These are phyloP conservation scores for Drosophila insularis DNA, from an alignment of 1,140 invertebrate species.

Conservation along the genomic window DNA sequence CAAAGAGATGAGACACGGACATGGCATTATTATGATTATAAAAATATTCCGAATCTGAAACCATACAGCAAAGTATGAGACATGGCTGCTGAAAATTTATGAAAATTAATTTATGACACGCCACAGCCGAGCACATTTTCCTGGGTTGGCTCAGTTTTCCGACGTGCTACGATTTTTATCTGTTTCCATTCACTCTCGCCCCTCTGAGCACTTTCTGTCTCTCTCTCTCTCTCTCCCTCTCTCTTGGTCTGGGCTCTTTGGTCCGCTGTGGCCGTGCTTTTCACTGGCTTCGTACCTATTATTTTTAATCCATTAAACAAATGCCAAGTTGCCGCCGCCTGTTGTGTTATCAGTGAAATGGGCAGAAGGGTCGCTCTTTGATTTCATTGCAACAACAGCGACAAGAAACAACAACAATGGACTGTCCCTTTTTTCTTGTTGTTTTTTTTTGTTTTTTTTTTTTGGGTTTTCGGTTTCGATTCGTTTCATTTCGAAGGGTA, in stretches of 20 bases:
- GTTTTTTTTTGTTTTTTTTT: background rate
- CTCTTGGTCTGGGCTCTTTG: slow-evolving; percentile 12
- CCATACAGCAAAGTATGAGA: slow-evolving; percentile 29
- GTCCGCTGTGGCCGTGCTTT: slow-evolving; percentile 2
- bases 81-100: slow-evolving; percentile 56
- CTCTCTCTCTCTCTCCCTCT: slow-evolving; percentile 10
- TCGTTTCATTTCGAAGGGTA: slow-evolving; percentile 39
- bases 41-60: slow-evolving; percentile 55
- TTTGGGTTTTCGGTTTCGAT: slow-evolving; percentile 9
- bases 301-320: slow-evolving; percentile 81
- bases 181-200: background rate
- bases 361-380: slow-evolving; percentile 62
- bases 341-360: slow-evolving; percentile 66
- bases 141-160: slow-evolving; percentile 20
- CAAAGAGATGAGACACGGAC: slow-evolving; percentile 16
- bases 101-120: slow-evolving; percentile 77
- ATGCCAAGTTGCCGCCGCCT: slow-evolving; percentile 61
- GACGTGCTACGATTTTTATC: slow-evolving; percentile 74
- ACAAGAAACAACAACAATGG: slow-evolving; percentile 42
- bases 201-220: slow-evolving; percentile 1
- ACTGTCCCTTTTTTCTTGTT: slow-evolving; percentile 7
- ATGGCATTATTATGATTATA: slow-evolving; percentile 33
- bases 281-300: slow-evolving; percentile 49
- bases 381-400: slow-evolving; percentile 50
- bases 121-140: slow-evolving; percentile 59